Conservation (phyloP, 2,797 vertebrate species). For the Neopelma chrysocephalum region DNA sequence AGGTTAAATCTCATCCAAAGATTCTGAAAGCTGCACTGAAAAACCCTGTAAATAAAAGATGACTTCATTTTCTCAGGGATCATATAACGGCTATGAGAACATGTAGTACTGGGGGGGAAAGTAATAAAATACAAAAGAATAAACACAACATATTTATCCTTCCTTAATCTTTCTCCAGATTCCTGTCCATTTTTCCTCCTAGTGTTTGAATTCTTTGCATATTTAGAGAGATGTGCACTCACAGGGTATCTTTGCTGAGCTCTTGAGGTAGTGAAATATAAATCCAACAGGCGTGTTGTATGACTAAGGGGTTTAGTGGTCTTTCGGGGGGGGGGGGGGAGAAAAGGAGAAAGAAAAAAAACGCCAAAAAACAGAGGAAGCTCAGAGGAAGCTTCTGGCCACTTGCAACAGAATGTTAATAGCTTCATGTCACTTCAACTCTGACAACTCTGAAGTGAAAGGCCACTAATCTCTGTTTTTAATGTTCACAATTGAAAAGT, state of each 20-base stretch:
- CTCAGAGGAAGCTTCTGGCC: constrained; percentile 68
- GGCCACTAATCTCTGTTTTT: constrained; percentile 84
- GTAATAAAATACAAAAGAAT: not conserved
- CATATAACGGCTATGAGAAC: not conserved
- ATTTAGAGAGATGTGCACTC: not conserved
- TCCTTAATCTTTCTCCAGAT: not conserved
- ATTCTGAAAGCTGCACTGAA: not conserved
- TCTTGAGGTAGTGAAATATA: not conserved
- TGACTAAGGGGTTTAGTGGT: constrained; percentile 32
- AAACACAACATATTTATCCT: not conserved
- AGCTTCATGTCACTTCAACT: constrained; percentile 81
- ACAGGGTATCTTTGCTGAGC: not conserved
- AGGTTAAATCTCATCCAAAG: not conserved
- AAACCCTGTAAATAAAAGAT: not conserved
- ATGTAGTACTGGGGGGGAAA: not conserved
- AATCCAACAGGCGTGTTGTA: not conserved
- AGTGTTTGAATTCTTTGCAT: not conserved
- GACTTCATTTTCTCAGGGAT: not conserved
- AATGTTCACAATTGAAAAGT: constrained; percentile 80
- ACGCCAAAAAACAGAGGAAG: constrained; percentile 8
- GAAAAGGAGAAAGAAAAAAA: too few relatives aligned
- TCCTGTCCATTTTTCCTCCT: not conserved
- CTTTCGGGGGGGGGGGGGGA: constrained; percentile 38
- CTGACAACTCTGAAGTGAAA: constrained; percentile 84
- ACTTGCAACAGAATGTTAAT: constrained; percentile 89